Conservation (phyloP, 2,797 vertebrate species). For the Sebastes minor region DNA sequence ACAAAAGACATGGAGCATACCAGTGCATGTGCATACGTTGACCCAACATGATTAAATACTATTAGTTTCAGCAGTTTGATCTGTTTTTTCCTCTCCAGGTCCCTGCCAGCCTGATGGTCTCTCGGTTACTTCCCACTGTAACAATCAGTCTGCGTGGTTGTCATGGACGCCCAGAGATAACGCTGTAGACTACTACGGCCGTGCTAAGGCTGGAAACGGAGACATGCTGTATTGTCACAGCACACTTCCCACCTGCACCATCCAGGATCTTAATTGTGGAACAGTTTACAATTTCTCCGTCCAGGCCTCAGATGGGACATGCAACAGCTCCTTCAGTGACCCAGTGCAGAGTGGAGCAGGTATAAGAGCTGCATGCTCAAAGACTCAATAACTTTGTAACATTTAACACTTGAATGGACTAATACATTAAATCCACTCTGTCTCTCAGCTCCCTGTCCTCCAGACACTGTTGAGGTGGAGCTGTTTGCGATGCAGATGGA, state of each 20-base stretch:
- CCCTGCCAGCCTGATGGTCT: conserved; percentile 77
- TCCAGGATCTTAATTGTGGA: conserved; percentile 77
- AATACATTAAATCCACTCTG: neutral
- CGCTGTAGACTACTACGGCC: conserved; percentile 68
- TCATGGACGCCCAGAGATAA: conserved; percentile 71
- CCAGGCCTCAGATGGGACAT: conserved; percentile 72
- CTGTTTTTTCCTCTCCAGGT: conserved; percentile 50
- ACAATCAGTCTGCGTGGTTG: conserved; percentile 70
- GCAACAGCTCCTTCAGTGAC: conserved; percentile 79
- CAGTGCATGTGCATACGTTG: neutral
- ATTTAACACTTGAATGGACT: neutral
- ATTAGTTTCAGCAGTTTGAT: neutral
- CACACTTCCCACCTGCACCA: conserved; percentile 58
- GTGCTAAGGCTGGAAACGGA: conserved; percentile 59
- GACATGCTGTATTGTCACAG: conserved; percentile 69
- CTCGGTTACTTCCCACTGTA: conserved; percentile 63
- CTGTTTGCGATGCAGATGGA: conserved; percentile 53
- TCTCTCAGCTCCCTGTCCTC: conserved; percentile 80
- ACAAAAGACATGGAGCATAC: neutral
- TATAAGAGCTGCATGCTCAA: conserved; percentile 42
- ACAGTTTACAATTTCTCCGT: conserved; percentile 80
- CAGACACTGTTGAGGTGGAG: conserved; percentile 58
- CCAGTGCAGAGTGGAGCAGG: conserved; percentile 70
- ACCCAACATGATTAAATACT: neutral
- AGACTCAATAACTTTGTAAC: neutral